phyloP scores from a whole-genome alignment of 2,113 vertebrate genomes.

The Bagarius yarrelli region DNA sequence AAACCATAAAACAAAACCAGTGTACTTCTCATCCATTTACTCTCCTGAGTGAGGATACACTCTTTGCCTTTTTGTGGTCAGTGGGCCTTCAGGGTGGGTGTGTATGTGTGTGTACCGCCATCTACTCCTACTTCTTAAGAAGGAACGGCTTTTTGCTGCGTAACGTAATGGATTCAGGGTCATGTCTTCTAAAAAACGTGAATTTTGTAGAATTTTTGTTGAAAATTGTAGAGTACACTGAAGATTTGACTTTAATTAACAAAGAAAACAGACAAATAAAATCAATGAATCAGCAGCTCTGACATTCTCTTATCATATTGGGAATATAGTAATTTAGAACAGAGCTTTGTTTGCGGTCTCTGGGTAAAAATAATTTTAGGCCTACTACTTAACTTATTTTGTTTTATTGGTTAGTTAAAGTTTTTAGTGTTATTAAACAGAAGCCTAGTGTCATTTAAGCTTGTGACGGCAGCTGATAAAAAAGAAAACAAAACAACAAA shows the following conservation, averaged over 20 bases:
- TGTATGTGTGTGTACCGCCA: conserved; percentile 26
- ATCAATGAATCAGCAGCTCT: conserved; percentile 10
- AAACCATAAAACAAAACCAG: conserved; percentile 68
- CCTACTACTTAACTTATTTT: neutral
- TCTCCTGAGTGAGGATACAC: conserved; percentile 35
- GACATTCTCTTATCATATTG: neutral
- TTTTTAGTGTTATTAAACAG: conserved; percentile 6
- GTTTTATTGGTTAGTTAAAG: conserved; percentile 28
- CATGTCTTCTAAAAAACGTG: no score
- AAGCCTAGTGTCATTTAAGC: conserved; percentile 18
- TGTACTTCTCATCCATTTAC: conserved; percentile 48
- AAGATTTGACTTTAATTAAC: neutral
- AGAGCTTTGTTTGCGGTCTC: neutral
- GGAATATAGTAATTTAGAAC: neutral
- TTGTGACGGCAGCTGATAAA: conserved; percentile 31
- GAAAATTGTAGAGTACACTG: neutral
- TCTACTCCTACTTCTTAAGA: conserved; percentile 31
- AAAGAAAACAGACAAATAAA: neutral
- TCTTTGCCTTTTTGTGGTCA: conserved; percentile 54
- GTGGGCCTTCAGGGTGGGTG: conserved; percentile 27
- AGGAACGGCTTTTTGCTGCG: conserved; percentile 27
- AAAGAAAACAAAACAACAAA: conserved; percentile 15
- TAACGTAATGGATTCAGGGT: conserved; percentile 7
- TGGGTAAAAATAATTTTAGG: neutral
- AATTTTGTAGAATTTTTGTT: no score